A percentile compares a stretch with the other conserved stretches of the same genome.
Conservation (phyloP, 2,113 vertebrate species). For the Hiodon tergisus region DNA sequence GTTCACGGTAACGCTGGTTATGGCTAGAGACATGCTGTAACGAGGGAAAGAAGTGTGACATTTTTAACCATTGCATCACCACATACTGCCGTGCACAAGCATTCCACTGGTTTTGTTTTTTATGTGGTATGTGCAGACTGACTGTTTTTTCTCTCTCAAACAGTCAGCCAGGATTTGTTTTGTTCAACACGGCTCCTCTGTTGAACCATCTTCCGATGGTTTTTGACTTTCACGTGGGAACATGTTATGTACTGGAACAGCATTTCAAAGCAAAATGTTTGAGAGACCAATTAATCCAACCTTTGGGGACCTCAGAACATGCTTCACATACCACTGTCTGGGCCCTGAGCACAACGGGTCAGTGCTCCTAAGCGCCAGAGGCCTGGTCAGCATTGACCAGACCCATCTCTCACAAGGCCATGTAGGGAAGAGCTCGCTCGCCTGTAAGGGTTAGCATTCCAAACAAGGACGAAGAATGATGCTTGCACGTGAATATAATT, state of each 20-base stretch:
- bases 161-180: constrained; percentile 34
- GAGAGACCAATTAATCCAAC: constrained; percentile 55
- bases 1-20: too few relatives aligned
- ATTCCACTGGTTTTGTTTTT: not conserved
- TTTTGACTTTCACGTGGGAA: constrained; percentile 66
- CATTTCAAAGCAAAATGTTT: constrained; percentile 49
- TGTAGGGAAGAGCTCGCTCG: constrained; percentile 60
- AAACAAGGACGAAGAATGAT: constrained; percentile 41
- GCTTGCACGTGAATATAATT: constrained; percentile 38
- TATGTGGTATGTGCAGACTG: not conserved
- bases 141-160: constrained; percentile 14
- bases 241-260: constrained; percentile 47
- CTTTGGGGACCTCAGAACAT: constrained; percentile 60
- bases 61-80: too few relatives aligned
- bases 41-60: too few relatives aligned
- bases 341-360: constrained; percentile 50
- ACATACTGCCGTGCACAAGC: too few relatives aligned
- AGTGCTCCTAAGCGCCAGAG: constrained; percentile 46
- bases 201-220: constrained; percentile 43
- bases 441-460: constrained; percentile 45
- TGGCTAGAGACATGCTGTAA: too few relatives aligned
- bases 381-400: constrained; percentile 32
- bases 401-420: constrained; percentile 45
- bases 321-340: constrained; percentile 55
- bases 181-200: constrained; percentile 8